phyloP scores from a whole-genome alignment of 37 sponge, comb jelly and placozoan species.

The Mnemiopsis leidyi region DNA sequence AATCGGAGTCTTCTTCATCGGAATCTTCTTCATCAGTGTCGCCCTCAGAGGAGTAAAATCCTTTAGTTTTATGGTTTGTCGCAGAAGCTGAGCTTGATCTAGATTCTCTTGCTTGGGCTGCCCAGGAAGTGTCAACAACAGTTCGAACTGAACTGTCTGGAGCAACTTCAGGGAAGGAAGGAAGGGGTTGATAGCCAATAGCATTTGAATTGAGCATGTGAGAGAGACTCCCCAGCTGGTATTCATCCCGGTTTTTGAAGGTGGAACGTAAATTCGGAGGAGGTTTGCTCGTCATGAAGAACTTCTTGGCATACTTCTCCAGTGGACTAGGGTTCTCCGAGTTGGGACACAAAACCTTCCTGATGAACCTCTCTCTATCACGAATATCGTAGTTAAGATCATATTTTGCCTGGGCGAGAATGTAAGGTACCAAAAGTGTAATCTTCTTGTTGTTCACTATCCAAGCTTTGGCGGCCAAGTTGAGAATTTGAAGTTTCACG shows the following conservation, averaged over 20 bases:
- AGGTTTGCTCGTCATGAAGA: constrained; percentile 90
- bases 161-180: constrained; percentile 81
- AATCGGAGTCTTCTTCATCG: neutral
- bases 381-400: constrained; percentile 98
- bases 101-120: constrained; percentile 9
- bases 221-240: constrained; percentile 92
- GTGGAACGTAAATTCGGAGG: constrained; percentile 86
- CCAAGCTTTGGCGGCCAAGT: constrained; percentile 91
- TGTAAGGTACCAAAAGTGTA: constrained; percentile 86
- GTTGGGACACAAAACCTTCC: constrained; percentile 70
- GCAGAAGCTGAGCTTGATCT: constrained; percentile 44
- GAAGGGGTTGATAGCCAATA: constrained; percentile 84
- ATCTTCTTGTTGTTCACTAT: constrained; percentile 89
- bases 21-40: constrained; percentile 66
- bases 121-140: constrained; percentile 68
- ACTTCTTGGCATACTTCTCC: constrained; percentile 97
- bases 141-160: constrained; percentile 88
- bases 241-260: constrained; percentile 84
- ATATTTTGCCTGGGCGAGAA: constrained; percentile 91
- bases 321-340: constrained; percentile 71
- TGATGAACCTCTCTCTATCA: constrained; percentile 88
- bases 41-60: constrained; percentile 66
- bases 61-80: constrained; percentile 61
- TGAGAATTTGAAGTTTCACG: constrained; percentile 95
- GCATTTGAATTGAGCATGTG: constrained; percentile 82